Conservation (phyloP, 2,888 invertebrate species). For the Trichogramma dendrolimi region DNA sequence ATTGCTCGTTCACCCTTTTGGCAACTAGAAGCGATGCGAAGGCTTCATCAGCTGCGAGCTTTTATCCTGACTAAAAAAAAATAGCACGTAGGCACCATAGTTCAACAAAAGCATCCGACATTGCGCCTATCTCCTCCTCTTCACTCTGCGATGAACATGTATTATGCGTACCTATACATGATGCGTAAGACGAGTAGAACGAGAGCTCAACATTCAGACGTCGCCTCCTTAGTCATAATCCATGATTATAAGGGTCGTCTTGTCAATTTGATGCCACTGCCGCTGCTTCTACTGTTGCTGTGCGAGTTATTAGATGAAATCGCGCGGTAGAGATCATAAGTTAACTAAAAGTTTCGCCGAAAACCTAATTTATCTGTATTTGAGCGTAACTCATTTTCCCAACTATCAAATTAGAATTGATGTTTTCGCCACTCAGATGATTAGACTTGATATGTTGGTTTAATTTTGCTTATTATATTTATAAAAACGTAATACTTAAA, state of each 20-base stretch:
- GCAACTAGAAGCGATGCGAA: not conserved
- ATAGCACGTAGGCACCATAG: not conserved
- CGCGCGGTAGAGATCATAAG: not conserved
- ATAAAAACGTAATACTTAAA: no score
- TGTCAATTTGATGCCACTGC: not conserved
- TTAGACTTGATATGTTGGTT: no score
- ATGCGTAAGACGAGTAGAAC: not conserved
- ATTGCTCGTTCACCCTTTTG: not conserved
- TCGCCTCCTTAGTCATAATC: no score
- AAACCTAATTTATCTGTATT: no score
- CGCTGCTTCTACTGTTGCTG: constrained; percentile 6
- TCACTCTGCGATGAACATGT: no score
- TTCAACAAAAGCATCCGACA: not conserved
- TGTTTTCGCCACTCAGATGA: no score
- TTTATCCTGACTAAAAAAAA: not conserved
- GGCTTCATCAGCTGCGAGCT: constrained; percentile 9
- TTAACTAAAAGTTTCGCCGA: not conserved
- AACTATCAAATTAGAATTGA: no score
- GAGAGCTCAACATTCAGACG: not conserved
- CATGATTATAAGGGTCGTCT: constrained; percentile 1
- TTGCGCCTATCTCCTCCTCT: no score
- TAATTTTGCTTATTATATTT: no score
- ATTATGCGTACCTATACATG: no score
- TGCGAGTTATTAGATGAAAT: not conserved
- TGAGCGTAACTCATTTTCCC: no score